phyloP scores from a whole-genome alignment of 2,113 vertebrate species.

The Petaurus breviceps region DNA sequence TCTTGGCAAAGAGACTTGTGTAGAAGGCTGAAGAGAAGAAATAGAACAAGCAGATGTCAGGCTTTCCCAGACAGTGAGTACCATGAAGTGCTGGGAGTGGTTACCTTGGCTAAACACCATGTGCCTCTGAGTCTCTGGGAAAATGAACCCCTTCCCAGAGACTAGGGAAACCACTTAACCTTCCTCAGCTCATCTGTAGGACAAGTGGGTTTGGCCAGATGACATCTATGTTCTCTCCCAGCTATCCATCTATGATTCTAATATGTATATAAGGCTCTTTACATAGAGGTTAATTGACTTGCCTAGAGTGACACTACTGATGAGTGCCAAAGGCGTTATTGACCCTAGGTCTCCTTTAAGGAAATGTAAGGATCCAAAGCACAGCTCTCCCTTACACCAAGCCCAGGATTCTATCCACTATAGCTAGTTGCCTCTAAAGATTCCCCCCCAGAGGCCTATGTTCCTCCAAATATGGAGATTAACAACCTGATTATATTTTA shows the following conservation, averaged over 20 bases:
- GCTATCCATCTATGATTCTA: not conserved
- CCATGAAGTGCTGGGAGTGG: not conserved
- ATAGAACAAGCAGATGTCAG: not conserved
- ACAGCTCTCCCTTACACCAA: not conserved
- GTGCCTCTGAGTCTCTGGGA: not conserved
- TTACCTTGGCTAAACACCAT: not conserved
- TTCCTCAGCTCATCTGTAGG: not conserved
- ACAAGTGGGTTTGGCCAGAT: not conserved
- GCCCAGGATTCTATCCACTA: too few species aligned
- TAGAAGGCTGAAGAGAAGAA: not conserved
- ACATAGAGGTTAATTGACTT: not conserved
- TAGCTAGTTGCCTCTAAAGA: not conserved
- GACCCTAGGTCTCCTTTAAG: not conserved
- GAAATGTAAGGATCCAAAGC: not conserved
- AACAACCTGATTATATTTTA: not conserved
- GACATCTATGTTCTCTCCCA: not conserved
- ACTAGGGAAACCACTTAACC: not conserved
- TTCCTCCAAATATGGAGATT: not conserved
- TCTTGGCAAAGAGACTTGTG: not conserved
- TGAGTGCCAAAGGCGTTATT: not conserved
- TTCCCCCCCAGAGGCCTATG: not conserved
- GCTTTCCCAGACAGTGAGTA: not conserved
- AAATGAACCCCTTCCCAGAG: not conserved
- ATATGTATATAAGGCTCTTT: not conserved
- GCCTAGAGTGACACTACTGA: not conserved